Evolutionary conservation across 2,113 vertebrate genomes (phyloP).

Genomic region (Alectura lathami): DNA sequence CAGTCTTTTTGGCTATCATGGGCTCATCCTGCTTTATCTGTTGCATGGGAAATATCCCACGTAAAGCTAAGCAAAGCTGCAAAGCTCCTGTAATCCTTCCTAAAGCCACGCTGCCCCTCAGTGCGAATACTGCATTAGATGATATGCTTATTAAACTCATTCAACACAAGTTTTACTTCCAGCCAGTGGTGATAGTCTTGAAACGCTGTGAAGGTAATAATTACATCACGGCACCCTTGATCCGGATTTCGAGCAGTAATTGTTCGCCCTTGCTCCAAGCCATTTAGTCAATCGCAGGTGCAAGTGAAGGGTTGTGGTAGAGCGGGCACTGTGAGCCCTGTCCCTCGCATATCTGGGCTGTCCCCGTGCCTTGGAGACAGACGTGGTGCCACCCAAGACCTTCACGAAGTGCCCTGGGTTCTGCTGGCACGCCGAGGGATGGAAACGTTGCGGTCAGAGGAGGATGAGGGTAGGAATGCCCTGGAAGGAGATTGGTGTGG

Average conservation of each 20-base stretch:
- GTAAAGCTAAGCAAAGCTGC: slow-evolving; percentile 61
- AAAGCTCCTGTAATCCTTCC: slow-evolving; percentile 58
- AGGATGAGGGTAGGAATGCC: neutral
- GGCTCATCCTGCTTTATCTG: slow-evolving; percentile 37
- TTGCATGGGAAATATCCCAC: slow-evolving; percentile 33
- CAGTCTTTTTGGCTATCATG: neutral
- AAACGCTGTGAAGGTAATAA: slow-evolving; percentile 19
- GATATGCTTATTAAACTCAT: slow-evolving; percentile 63
- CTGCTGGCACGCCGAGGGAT: neutral
- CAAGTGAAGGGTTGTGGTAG: neutral
- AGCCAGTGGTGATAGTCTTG: neutral
- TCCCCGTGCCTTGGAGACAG: neutral
- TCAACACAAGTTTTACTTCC: slow-evolving; percentile 6
- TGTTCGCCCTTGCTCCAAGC: neutral
- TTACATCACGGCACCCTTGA: neutral
- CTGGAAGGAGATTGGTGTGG: neutral
- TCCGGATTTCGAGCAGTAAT: neutral
- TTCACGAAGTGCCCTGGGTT: neutral
- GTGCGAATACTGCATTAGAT: neutral
- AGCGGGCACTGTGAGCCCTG: neutral
- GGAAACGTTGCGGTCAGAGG: neutral
- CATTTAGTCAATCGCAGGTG: neutral
- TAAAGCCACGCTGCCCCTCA: slow-evolving; percentile 28
- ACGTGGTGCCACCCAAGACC: neutral
- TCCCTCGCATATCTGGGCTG: neutral